Evolutionary conservation across 1,140 invertebrate genomes (phyloP).

Genomic region (Bombus waltoni): DNA sequence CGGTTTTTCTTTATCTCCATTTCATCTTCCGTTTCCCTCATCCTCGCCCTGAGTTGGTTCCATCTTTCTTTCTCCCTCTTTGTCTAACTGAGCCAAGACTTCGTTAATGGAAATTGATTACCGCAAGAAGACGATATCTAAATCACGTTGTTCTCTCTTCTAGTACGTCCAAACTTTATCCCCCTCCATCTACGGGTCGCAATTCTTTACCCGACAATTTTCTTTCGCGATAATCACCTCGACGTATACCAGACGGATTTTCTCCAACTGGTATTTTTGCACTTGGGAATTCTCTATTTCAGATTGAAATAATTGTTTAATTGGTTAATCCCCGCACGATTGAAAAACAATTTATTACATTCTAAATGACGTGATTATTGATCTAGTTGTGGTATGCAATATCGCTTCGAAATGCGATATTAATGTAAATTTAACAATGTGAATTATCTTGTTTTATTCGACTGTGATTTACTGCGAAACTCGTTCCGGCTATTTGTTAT

Average conservation of each 20-base stretch:
- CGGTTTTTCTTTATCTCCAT: conserved; percentile 51
- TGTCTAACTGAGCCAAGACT: conserved; percentile 61
- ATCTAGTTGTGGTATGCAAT: conserved; percentile 17
- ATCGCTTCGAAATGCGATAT: conserved; percentile 1
- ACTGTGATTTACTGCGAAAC: conserved; percentile 16
- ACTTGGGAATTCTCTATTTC: not conserved
- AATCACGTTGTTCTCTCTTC: conserved; percentile 75
- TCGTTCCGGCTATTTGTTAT: conserved; percentile 3
- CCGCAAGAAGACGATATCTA: conserved; percentile 77
- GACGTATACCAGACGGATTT: not conserved
- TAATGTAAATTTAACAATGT: conserved; percentile 26
- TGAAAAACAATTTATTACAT: conserved; percentile 35
- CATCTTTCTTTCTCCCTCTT: conserved; percentile 38
- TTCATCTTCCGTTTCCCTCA: conserved; percentile 56
- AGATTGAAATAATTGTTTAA: conserved; percentile 13
- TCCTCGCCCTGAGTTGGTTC: not conserved
- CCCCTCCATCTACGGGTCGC: conserved; percentile 31
- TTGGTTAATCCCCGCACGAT: conserved; percentile 3
- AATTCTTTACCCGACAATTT: conserved; percentile 49
- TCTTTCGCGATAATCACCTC: conserved; percentile 25
- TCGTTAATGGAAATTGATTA: conserved; percentile 81
- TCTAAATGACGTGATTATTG: conserved; percentile 22
- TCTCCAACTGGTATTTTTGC: not conserved
- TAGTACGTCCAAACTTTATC: conserved; percentile 61
- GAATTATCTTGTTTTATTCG: conserved; percentile 33